Base-by-base conservation (phyloP, 2,113 vertebrate species). In the Climacteris rufus region DNA sequence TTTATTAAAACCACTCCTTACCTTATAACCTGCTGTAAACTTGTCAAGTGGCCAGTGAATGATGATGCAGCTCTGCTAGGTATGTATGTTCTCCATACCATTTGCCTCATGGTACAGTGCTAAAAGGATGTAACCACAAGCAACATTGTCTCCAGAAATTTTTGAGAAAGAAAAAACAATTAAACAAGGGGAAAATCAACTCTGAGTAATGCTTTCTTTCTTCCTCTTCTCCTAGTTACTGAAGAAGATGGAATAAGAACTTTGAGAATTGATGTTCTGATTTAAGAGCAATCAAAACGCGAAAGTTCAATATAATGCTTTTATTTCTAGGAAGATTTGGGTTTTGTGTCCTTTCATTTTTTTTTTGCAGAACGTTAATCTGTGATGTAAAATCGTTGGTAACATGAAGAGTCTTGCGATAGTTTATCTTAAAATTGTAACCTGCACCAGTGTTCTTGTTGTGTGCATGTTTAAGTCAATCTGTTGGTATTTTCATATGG, bases 1-100 rank as follows among this genome's bases (percentile, higher is more conserved):
- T 89, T 88, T 86, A 80, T 72, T 90, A 45, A 91, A 93, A 83
- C 31, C 12, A 50, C 59, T 94, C 49, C 44, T 97, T 91, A 52
- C 71, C 11, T 94, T 96, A 76, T 35, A 60, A 74, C 52, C 71
- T 89, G 45, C 77, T 86, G 42, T 89, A 70, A 84, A 84, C 68
- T 93, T 89, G 77, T 87, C 75, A 87, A 84, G 86, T 93, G 56
- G 50, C 76, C 66, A 60, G 25, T 93, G 74, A 92, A 79, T 74
- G 45, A 83, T 90, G 82, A 91, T 79, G 63, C 64, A 94, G 63
- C 45, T 87, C 75, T 89, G 40, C 37, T 79, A 80, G 61, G 82
- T 72, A 47, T 52, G 18, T 53, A 50, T 31, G 8, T 82, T 94
- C 49, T 82, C 59, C 68, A 50, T 65, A 61, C 49, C 30, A 5